phyloP scores from a whole-genome alignment of 64 coral and sea anemone species.

The Stichodactyla mertensii region DNA sequence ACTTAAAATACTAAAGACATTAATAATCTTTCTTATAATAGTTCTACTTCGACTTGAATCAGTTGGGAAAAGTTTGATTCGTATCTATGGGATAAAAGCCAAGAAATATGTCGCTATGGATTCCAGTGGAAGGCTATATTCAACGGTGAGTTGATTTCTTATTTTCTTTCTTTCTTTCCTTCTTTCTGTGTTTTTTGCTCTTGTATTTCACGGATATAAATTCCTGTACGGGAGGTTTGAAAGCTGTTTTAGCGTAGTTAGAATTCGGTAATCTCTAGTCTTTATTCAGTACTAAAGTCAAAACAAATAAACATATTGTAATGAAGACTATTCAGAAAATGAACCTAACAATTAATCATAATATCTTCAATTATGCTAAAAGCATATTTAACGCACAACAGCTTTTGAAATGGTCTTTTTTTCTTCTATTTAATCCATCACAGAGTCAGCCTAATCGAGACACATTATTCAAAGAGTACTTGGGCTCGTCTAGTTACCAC shows the following conservation, averaged over 20 bases:
- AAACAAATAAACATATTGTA: no score
- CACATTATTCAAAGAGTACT: neutral
- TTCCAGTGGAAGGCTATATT: neutral
- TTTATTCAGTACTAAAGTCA: no score
- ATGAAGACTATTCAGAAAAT: no score
- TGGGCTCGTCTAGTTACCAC: neutral
- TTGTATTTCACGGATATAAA: no score
- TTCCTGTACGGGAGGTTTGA: no score
- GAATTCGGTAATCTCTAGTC: no score
- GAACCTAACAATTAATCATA: no score
- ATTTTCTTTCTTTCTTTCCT: no score
- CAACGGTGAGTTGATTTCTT: neutral
- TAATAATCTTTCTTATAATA: neutral
- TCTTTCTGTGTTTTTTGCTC: no score
- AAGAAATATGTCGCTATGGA: conserved; percentile 6
- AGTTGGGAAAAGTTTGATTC: neutral
- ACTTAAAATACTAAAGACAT: neutral
- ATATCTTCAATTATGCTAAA: no score
- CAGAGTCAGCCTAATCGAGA: neutral
- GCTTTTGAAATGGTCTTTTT: neutral
- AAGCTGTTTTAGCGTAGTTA: no score
- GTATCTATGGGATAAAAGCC: neutral
- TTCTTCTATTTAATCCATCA: neutral
- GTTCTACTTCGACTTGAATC: neutral
- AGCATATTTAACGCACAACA: neutral